Conservation (phyloP, 2,888 invertebrate species). For the Drosophila peninsularis region DNA sequence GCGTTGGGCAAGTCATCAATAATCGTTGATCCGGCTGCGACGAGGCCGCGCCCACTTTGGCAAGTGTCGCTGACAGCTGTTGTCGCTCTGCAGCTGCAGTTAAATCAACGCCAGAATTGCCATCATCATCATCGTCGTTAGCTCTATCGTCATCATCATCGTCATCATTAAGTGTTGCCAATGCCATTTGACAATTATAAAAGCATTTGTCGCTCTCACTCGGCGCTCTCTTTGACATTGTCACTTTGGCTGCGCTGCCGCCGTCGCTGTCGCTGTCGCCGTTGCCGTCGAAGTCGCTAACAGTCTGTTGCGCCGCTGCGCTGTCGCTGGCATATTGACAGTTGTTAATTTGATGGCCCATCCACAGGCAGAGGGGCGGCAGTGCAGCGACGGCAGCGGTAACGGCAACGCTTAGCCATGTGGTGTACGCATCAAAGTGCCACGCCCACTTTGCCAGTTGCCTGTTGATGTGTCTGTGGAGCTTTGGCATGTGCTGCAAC, state of each 20-base stretch:
- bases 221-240: slow-evolving; percentile 56
- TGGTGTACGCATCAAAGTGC: slow-evolving; percentile 41
- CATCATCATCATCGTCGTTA: slow-evolving; percentile 42
- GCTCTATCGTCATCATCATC: slow-evolving; percentile 20
- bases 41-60: slow-evolving; percentile 56
- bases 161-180: slow-evolving; percentile 54
- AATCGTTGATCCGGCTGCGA: slow-evolving; percentile 74
- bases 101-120: slow-evolving; percentile 66
- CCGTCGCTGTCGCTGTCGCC: slow-evolving; percentile 16
- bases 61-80: slow-evolving; percentile 77
- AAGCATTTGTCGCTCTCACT: slow-evolving; percentile 73
- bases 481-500: slow-evolving; percentile 48
- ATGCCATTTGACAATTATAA: slow-evolving; percentile 80
- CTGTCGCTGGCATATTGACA: slow-evolving; percentile 65
- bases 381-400: slow-evolving; percentile 8
- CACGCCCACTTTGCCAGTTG: slow-evolving; percentile 60
- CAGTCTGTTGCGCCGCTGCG: slow-evolving; percentile 14
- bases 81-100: slow-evolving; percentile 50
- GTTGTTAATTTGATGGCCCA: slow-evolving; percentile 78
- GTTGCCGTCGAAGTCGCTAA: neutral
- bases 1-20: slow-evolving; percentile 75
- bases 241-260: slow-evolving; percentile 42
- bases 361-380: slow-evolving; percentile 45
- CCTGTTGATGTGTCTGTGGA: slow-evolving; percentile 62
- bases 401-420: slow-evolving; percentile 41